These are phyloP conservation scores for Acanthornis magna DNA, from an alignment of 2,797 vertebrate species.

Conservation along the genomic window DNA sequence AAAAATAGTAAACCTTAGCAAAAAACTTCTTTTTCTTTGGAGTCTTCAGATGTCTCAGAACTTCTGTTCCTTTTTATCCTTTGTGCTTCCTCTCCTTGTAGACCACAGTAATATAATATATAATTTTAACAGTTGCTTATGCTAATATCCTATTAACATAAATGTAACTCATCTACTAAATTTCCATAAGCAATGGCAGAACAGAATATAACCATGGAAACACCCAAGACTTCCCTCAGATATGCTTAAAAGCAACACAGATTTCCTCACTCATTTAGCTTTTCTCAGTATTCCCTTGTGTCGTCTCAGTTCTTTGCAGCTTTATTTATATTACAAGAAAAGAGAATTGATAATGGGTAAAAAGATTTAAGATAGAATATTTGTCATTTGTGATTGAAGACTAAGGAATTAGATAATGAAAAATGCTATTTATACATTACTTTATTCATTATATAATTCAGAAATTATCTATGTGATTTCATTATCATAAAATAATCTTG, in stretches of 20 bases:
- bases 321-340: conserved; percentile 30
- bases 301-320: neutral
- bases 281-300: conserved; percentile 17
- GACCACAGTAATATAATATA: neutral
- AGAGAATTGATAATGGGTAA: neutral
- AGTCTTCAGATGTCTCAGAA: neutral
- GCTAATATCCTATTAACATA: neutral
- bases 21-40: neutral
- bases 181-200: neutral
- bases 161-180: neutral
- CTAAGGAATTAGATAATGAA: conserved; percentile 21
- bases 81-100: neutral
- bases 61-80: neutral
- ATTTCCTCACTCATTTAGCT: neutral
- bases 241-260: neutral
- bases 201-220: conserved; percentile 33
- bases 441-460: conserved; percentile 26
- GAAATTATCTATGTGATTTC: neutral
- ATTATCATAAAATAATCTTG: conserved; percentile 25
- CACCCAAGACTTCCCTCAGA: neutral
- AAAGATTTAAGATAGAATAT: conserved; percentile 12
- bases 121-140: neutral
- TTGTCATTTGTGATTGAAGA: conserved; percentile 35
- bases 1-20: neutral
- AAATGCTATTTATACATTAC: conserved; percentile 9